Evolutionary conservation across 2,113 vertebrate genomes (phyloP), one percentile per base, ranked within the genome.

Genomic region (Melanostigma gelatinosum): DNA sequence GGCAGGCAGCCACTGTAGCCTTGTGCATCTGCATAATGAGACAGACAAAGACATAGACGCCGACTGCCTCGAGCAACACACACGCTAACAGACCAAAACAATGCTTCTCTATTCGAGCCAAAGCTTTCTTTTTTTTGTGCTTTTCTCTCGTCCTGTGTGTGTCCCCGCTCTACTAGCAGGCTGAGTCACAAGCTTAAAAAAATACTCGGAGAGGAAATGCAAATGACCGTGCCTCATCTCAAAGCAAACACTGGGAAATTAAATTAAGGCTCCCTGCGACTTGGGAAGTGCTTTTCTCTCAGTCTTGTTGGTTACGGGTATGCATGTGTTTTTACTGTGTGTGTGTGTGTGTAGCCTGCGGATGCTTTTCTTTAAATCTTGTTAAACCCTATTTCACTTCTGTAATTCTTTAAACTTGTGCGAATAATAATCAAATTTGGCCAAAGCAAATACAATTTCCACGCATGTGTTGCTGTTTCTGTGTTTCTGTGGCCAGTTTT

Each of bases 221-320:
- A 94, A 94, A 94, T 92, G 80, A 86, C 72, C 88, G 87, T 80
- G 91, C 87, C 87, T 93, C 93, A 92, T 91, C 89, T 90, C 48
- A 60, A 85, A 71, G 84, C 93, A 93, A 94, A 94, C 92, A 92
- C 87, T 76, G 68, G 68, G 87, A 93, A 92, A 94, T 94, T 90
- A 90, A 94, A 93, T 94, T 83, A 93, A 82, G 85, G 77, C 84
- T 86, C 77, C 72, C 54, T 32, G 83, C 50, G 42, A 88, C 72
- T 76, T 54, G 70, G 55, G 68, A 88, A 83, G 72, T 66, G 64
- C 76, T 42, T 55, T 76, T 85, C 87, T 65, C 40, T 80, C 34
- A 11, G 68, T 61, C 68, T 44, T 75, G 61, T 55, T 80, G 50
- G 29, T 75, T 82, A 66, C 62, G 55, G 27, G 48, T 34, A 8